Evolutionary conservation across 2,113 vertebrate genomes (phyloP).

Genomic region (Lamprologus lemairii): DNA sequence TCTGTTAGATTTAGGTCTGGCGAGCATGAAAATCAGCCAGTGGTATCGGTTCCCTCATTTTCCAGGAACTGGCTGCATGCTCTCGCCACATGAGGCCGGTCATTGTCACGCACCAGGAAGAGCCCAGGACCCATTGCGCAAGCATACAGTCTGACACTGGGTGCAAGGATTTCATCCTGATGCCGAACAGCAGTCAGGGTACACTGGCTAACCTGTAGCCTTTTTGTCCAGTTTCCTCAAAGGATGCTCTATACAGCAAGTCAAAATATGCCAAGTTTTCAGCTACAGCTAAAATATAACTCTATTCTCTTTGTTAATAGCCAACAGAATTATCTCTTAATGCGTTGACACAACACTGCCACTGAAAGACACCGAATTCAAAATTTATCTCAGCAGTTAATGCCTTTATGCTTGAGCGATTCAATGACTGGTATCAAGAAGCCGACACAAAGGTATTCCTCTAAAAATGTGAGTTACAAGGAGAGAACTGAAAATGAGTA

Average conservation of each 20-base stretch:
- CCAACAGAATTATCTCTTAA: background rate
- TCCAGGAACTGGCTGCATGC: background rate
- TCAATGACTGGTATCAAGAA: background rate
- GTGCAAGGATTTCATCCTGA: background rate
- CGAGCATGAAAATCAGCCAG: background rate
- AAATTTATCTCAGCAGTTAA: background rate
- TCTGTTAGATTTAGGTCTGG: background rate
- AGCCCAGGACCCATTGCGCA: background rate
- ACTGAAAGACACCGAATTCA: background rate
- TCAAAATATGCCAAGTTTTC: background rate
- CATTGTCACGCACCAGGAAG: background rate
- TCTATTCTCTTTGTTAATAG: background rate
- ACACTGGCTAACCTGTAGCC: background rate
- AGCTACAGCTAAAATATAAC: background rate
- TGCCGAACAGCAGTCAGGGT: background rate
- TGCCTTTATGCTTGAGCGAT: background rate
- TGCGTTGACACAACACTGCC: background rate
- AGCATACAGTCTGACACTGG: background rate
- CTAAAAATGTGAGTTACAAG: background rate
- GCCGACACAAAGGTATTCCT: background rate
- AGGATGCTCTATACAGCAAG: too few relatives aligned
- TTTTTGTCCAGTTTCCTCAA: background rate
- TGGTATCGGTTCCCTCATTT: background rate
- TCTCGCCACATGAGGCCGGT: background rate
- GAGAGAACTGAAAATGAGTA: background rate